phyloP scores from a whole-genome alignment of 2,888 invertebrate genomes.

The Polia nebulosa region DNA sequence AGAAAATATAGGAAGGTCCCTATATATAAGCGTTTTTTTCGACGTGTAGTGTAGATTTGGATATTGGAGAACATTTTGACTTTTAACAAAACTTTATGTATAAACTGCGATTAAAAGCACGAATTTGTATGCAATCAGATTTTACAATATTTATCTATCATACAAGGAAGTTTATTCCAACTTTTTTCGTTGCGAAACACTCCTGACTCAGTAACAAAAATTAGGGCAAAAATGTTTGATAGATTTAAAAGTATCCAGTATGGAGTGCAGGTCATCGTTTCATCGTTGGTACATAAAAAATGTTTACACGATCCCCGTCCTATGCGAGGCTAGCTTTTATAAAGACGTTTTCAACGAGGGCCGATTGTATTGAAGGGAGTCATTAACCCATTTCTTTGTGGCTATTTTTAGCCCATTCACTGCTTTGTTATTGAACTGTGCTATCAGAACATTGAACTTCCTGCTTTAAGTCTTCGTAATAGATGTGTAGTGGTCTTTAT shows the following conservation, averaged over 20 bases:
- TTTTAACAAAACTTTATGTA: background rate
- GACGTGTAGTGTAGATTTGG: too few species aligned
- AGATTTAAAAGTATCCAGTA: constrained; percentile 6
- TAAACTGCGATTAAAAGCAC: background rate
- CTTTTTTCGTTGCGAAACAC: constrained; percentile 25
- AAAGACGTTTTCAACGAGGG: constrained; percentile 63
- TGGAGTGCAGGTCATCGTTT: constrained; percentile 28
- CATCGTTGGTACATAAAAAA: constrained; percentile 43
- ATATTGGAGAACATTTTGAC: background rate
- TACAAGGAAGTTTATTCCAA: constrained; percentile 45
- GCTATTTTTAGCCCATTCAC: constrained; percentile 83
- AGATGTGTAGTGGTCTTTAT: constrained; percentile 39
- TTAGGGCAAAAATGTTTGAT: constrained; percentile 20
- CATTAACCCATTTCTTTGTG: constrained; percentile 84
- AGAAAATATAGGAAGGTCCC: background rate
- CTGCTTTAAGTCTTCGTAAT: constrained; percentile 50
- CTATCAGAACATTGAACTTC: constrained; percentile 72
- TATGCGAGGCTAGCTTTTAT: constrained; percentile 53
- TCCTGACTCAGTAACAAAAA: constrained; percentile 32
- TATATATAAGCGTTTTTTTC: background rate
- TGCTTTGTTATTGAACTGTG: constrained; percentile 72
- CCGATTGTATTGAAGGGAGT: constrained; percentile 77
- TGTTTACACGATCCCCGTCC: constrained; percentile 49
- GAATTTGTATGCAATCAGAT: background rate
- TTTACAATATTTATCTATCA: background rate